Evolutionary conservation across 2,113 vertebrate genomes (phyloP).

Genomic region (Silurus glanis): DNA sequence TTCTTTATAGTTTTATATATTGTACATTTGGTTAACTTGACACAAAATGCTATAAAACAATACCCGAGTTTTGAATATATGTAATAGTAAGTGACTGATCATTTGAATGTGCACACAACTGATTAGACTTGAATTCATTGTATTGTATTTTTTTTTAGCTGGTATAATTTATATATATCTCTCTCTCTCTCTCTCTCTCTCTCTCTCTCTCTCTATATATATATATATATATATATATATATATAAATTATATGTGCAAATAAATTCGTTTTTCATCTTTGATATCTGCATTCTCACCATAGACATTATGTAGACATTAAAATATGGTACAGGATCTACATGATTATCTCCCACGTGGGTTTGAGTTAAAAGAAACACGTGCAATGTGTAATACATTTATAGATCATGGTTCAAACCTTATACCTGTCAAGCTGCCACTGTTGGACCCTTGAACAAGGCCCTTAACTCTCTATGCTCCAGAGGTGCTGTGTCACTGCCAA

Average conservation of each 20-base stretch:
- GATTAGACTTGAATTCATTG: neutral
- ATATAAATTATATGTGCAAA: too few relatives aligned
- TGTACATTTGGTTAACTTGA: neutral
- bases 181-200: too few relatives aligned
- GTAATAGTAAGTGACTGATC: neutral
- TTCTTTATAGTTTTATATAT: neutral
- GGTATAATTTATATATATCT: neutral
- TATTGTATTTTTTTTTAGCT: neutral
- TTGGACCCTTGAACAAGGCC: too few relatives aligned
- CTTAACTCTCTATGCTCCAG: too few relatives aligned
- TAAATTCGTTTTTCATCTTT: neutral
- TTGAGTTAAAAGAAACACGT: neutral
- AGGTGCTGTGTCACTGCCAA: too few relatives aligned
- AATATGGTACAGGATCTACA: neutral
- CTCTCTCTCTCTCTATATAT: too few relatives aligned
- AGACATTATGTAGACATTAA: neutral
- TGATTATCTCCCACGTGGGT: neutral
- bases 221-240: too few relatives aligned
- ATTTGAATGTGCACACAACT: neutral
- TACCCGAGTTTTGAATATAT: neutral
- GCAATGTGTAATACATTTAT: too few relatives aligned
- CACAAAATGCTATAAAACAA: too few relatives aligned
- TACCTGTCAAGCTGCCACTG: too few relatives aligned
- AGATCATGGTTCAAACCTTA: too few relatives aligned
- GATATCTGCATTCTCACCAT: neutral